phyloP scores from a whole-genome alignment of 1,140 invertebrate species.

The Plectus sambesii region DNA sequence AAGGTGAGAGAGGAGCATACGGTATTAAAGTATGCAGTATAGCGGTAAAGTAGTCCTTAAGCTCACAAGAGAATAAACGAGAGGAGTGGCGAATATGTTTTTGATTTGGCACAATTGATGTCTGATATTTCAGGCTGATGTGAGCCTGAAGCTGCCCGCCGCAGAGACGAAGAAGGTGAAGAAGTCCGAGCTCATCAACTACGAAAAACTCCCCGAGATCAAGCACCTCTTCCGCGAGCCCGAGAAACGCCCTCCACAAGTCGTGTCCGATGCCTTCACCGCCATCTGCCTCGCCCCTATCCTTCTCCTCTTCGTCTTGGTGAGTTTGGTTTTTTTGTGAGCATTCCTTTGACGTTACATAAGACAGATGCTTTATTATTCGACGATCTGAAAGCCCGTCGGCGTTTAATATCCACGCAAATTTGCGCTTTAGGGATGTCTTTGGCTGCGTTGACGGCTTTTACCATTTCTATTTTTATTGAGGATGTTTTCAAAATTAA shows the following conservation, averaged over 20 bases:
- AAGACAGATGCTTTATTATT: background rate
- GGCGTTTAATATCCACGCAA: too few species aligned
- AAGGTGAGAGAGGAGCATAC: too few species aligned
- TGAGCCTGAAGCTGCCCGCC: slow-evolving; percentile 17
- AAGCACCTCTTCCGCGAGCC: slow-evolving; percentile 80
- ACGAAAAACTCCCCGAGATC: slow-evolving; percentile 43
- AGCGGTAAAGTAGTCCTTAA: too few species aligned
- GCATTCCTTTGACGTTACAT: background rate
- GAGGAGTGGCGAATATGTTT: slow-evolving; percentile 7
- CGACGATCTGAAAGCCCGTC: too few species aligned
- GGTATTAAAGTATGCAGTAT: too few species aligned
- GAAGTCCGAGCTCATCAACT: slow-evolving; percentile 32
- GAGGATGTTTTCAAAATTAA: slow-evolving; percentile 13
- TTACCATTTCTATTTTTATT: slow-evolving; percentile 14
- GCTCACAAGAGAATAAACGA: too few species aligned
- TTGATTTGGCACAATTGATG: background rate
- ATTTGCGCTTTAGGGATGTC: too few species aligned
- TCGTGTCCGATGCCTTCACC: slow-evolving; percentile 81
- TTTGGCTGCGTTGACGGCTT: slow-evolving; percentile 4
- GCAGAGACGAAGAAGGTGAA: slow-evolving; percentile 11
- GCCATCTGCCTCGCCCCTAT: slow-evolving; percentile 67
- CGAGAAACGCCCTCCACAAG: slow-evolving; percentile 71
- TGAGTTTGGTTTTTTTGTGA: slow-evolving; percentile 46
- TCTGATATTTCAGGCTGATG: slow-evolving; percentile 18
- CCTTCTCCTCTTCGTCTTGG: slow-evolving; percentile 66